These are phyloP conservation scores for Hyla sarda DNA, from an alignment of 2,113 vertebrate genomes.

Conservation along the genomic window DNA sequence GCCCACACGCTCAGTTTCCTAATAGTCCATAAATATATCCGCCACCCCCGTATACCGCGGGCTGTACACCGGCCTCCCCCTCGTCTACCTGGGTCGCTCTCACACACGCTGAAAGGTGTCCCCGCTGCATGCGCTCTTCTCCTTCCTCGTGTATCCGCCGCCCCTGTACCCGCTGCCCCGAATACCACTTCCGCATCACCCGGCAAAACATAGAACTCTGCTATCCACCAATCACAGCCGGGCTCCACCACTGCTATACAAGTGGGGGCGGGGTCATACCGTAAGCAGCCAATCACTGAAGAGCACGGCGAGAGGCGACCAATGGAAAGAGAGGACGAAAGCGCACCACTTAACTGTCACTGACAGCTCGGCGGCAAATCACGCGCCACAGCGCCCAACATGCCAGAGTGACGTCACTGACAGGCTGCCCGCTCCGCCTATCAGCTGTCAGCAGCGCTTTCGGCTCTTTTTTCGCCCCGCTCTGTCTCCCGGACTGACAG, in stretches of 20 bases:
- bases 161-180: slow-evolving; percentile 3
- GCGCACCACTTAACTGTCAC: slow-evolving; percentile 33
- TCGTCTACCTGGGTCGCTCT: neutral
- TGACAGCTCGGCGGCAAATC: slow-evolving; percentile 34
- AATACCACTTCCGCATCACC: slow-evolving; percentile 57
- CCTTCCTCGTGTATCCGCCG: slow-evolving; percentile 34
- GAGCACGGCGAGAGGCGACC: neutral
- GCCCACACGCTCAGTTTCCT: neutral
- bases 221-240: neutral
- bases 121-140: neutral
- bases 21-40: too few relatives aligned
- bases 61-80: neutral
- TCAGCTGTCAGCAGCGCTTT: neutral
- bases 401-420: slow-evolving; percentile 34
- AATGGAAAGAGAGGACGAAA: neutral
- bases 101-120: neutral
- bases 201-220: slow-evolving; percentile 37
- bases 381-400: neutral
- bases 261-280: neutral
- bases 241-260: neutral
- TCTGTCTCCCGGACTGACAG: neutral
- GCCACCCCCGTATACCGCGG: neutral
- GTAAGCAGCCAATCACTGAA: neutral
- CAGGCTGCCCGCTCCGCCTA: neutral
- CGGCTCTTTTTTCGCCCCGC: neutral